Conservation (phyloP, 2,113 vertebrate species). For the Phalacrocorax brasilianus region DNA sequence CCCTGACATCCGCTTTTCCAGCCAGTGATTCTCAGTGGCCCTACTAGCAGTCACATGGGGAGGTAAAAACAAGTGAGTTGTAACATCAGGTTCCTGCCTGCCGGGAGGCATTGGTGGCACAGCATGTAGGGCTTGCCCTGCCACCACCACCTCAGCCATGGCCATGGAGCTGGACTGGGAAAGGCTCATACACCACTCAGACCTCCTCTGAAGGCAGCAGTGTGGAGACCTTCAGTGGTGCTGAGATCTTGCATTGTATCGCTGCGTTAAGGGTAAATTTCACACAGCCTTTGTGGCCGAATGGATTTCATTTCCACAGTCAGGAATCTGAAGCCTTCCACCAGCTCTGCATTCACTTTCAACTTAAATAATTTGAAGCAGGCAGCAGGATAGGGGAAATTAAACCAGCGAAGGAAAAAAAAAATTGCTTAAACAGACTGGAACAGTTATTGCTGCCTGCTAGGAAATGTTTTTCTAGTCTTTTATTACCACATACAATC, state of each 20-base stretch:
- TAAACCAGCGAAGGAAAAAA: neutral
- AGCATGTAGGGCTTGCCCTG: neutral
- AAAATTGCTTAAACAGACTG: slow-evolving; percentile 1
- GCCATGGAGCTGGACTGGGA: neutral
- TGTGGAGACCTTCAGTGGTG: neutral
- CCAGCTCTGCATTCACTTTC: neutral
- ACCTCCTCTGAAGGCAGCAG: neutral
- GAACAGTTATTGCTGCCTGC: slow-evolving; percentile 34
- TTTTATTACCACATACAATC: slow-evolving; percentile 55
- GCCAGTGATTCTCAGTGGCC: neutral
- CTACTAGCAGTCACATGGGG: neutral
- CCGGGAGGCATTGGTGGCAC: too few species aligned
- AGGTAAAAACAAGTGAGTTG: neutral
- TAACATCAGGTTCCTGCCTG: neutral
- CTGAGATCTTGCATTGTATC: neutral
- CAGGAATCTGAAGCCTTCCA: neutral
- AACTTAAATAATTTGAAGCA: slow-evolving; percentile 16
- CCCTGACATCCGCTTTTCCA: neutral
- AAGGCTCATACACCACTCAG: neutral
- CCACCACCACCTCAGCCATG: rapidly evolving
- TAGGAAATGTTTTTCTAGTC: slow-evolving; percentile 45
- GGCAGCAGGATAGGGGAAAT: slow-evolving; percentile 30
- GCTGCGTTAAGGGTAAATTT: neutral
- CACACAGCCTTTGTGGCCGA: neutral
- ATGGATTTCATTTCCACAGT: neutral